Evolutionary conservation across 2,113 vertebrate species (phyloP), one percentile per base, ranked within the genome.

Genomic region (Tetrao urogallus): DNA sequence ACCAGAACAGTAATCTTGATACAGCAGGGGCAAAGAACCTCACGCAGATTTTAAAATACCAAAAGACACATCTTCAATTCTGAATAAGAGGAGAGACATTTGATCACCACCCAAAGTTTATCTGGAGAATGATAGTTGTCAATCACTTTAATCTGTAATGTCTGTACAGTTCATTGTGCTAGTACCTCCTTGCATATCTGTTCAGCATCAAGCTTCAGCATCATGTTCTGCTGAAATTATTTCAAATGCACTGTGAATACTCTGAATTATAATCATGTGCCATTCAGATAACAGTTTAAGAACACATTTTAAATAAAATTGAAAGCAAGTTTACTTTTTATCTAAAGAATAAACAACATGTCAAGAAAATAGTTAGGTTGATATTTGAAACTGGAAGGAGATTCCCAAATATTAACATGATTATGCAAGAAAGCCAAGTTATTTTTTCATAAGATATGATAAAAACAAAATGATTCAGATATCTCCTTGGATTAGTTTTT

Each of bases 241-340:
- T 94, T 94, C 50, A 84, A 64, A 89, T 82, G 43, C 20, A 63
- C 17, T 80, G 9, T 77, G 2, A 69, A 80, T n/a, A 34, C 50
- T n/a, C 3, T 11, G 36, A 94, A 94, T 70, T 27, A 88, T 60
- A 96, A 85, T 48, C n/a, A 73, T 38, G 18, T 22, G 64, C 45
- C 72, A 82, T 42, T 78, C 32, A 65, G 61, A 82, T 4, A 69
- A 78, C 65, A 57, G 4, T 85, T 83, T 93, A 89, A 87, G 90
- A 76, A 50, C 22, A 78, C 25, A 88, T 50, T 85, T 70, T 90
- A 84, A 94, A 74, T 75, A 84, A 90, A 93, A 90, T 42, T 66
- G 36, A 81, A 36, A 50, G 8, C 28, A 83, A 75, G 21, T 91
- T 63, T 57, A 32, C 30, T 57, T 57, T 57, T 20, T 57, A 32